Conservation (phyloP, 1,140 invertebrate genomes). For the Micrasema minimum region DNA sequence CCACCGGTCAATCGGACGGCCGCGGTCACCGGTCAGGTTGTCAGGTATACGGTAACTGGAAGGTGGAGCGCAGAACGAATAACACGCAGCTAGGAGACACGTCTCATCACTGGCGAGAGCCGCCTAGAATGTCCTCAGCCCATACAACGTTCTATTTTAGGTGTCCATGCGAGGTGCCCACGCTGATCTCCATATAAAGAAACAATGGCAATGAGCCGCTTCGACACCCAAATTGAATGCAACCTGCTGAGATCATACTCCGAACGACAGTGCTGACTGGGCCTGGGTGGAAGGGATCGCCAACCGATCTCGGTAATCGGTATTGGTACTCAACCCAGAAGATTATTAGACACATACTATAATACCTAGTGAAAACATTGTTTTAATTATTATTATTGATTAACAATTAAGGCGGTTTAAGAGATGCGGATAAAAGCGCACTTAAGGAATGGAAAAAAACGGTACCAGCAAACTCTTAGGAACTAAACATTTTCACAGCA, state of each 20-base stretch:
- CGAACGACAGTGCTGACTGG: conserved; percentile 8
- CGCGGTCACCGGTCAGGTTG: conserved; percentile 1
- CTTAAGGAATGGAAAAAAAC: too few relatives aligned
- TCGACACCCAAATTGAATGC: conserved; percentile 47
- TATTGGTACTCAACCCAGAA: background rate
- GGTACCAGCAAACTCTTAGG: too few relatives aligned
- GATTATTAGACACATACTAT: too few relatives aligned
- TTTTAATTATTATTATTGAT: too few relatives aligned
- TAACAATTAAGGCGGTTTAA: too few relatives aligned
- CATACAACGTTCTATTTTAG: conserved; percentile 50
- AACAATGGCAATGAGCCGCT: conserved; percentile 52
- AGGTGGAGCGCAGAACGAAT: background rate
- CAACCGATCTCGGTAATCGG: background rate
- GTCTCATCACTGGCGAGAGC: conserved; percentile 33
- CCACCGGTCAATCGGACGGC: background rate
- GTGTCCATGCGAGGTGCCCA: conserved; percentile 46
- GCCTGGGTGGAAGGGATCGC: conserved; percentile 5
- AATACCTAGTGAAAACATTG: too few relatives aligned
- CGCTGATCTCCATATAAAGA: conserved; percentile 48
- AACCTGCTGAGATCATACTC: conserved; percentile 46
- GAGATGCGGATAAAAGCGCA: too few relatives aligned
- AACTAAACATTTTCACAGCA: too few relatives aligned
- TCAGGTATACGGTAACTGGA: background rate
- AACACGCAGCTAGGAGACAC: conserved; percentile 27
- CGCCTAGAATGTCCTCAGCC: conserved; percentile 25